phyloP scores from a whole-genome alignment of 1,140 invertebrate species.

The Tetramorium parvispinum region DNA sequence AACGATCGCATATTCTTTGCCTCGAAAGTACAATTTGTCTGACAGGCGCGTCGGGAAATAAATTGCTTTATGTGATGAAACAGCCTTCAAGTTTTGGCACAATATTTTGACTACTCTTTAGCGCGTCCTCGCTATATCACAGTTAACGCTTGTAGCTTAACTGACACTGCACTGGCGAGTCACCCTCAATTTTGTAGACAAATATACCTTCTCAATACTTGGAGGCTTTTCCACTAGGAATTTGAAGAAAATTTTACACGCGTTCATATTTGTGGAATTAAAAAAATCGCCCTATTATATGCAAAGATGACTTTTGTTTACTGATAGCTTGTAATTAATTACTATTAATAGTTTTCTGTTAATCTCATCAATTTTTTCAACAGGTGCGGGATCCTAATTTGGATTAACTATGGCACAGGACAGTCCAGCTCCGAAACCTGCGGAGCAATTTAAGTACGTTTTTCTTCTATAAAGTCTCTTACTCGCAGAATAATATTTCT shows the following conservation, averaged over 20 bases:
- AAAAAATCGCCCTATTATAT: not conserved
- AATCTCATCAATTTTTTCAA: constrained; percentile 5
- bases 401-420: constrained; percentile 32
- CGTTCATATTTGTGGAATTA: not conserved
- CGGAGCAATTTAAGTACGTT: constrained; percentile 41
- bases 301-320: not conserved
- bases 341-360: not conserved
- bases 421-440: constrained; percentile 8
- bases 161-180: not conserved
- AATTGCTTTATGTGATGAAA: not conserved
- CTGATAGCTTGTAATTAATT: not conserved
- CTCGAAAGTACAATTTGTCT: not conserved
- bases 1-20: not conserved
- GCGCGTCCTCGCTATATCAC: not conserved
- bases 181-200: not conserved
- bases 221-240: not conserved
- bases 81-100: constrained; percentile 37
- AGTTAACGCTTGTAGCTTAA: not conserved
- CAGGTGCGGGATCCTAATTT: constrained; percentile 1
- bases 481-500: not conserved
- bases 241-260: not conserved
- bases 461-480: not conserved
- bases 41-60: not conserved
- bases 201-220: not conserved
- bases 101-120: constrained; percentile 35